Conservation (phyloP, 2,113 vertebrate genomes). For the Hippocampus abdominalis region DNA sequence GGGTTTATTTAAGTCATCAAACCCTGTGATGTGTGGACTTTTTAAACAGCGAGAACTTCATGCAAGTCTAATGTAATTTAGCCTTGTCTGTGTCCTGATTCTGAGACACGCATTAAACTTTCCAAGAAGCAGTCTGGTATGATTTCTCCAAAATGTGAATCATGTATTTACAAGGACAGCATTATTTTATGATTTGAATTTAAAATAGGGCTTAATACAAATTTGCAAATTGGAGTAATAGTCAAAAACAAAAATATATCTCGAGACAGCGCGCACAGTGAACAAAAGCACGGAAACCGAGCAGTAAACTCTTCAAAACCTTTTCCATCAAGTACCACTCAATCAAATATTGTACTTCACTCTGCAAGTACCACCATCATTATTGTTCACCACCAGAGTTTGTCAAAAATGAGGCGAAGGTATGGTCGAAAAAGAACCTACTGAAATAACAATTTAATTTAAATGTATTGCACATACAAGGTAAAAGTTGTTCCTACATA, state of each 20-base stretch:
- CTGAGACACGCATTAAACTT: background rate
- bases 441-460: too few relatives aligned
- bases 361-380: too few relatives aligned
- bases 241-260: background rate
- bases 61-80: constrained; percentile 25
- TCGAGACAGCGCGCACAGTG: background rate
- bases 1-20: constrained; percentile 22
- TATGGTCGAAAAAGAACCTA: too few relatives aligned
- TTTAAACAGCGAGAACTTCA: constrained; percentile 26
- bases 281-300: background rate
- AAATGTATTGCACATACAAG: too few relatives aligned
- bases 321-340: too few relatives aligned
- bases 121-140: constrained; percentile 14
- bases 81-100: constrained; percentile 10
- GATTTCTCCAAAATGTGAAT: background rate
- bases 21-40: constrained; percentile 8
- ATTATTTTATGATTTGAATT: background rate
- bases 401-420: too few relatives aligned
- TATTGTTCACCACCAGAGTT: too few relatives aligned
- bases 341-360: too few relatives aligned
- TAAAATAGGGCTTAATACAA: background rate
- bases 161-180: background rate
- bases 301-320: too few relatives aligned
- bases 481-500: too few relatives aligned
- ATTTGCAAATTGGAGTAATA: background rate